These are phyloP conservation scores for Elymnias hypermnestra DNA, from an alignment of 1,140 invertebrate species.

Conservation along the genomic window DNA sequence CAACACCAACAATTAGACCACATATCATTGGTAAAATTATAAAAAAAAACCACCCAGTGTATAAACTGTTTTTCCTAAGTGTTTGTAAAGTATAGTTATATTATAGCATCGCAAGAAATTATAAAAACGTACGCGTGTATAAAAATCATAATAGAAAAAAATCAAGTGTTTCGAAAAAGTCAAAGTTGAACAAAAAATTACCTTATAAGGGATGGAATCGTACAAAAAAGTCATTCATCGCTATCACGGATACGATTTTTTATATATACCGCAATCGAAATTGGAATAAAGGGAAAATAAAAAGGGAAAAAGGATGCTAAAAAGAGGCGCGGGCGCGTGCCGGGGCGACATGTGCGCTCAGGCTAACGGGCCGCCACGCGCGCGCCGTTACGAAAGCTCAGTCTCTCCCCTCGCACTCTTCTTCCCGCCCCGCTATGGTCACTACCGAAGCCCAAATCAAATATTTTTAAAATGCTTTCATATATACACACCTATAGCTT, in stretches of 20 bases:
- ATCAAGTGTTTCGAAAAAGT: constrained; percentile 2
- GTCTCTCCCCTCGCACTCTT: constrained; percentile 8
- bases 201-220: constrained; percentile 1
- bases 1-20: too few species aligned
- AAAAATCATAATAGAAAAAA: too few species aligned
- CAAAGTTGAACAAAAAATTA: constrained; percentile 1
- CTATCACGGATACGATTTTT: constrained; percentile 27
- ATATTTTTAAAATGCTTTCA: too few species aligned
- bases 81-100: too few species aligned
- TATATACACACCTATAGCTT: too few species aligned
- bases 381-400: constrained; percentile 41
- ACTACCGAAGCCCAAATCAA: too few species aligned
- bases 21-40: too few species aligned
- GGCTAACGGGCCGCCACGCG: constrained; percentile 55
- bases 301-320: constrained; percentile 57
- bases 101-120: too few species aligned
- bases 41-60: too few species aligned
- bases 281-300: constrained; percentile 59
- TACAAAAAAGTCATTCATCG: constrained; percentile 25
- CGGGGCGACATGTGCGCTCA: constrained; percentile 70
- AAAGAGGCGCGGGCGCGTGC: constrained; percentile 66
- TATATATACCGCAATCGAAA: constrained; percentile 38
- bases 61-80: too few species aligned
- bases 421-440: too few species aligned
- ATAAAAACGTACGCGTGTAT: too few species aligned